These are phyloP conservation scores for Todiramphus saurophagus DNA, from an alignment of 2,113 vertebrate genomes.

Conservation along the genomic window DNA sequence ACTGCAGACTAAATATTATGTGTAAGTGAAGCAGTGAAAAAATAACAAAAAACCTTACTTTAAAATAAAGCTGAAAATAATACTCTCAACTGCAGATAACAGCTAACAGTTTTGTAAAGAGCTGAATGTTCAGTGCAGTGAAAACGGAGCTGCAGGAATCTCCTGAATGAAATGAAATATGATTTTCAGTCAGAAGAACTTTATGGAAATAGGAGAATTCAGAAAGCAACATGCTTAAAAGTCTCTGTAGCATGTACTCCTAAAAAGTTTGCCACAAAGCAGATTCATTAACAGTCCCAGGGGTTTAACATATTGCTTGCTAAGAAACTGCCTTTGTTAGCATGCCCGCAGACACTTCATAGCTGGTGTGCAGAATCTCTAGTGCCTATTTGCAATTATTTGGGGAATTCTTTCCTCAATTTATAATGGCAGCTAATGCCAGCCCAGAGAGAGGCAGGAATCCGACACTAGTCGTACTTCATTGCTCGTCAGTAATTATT, in stretches of 20 bases:
- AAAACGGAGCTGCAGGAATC: neutral
- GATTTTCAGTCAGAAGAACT: neutral
- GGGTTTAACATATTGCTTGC: constrained; percentile 55
- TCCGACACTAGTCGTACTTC: constrained; percentile 49
- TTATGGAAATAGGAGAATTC: neutral
- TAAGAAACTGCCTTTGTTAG: constrained; percentile 78
- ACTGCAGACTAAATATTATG: neutral
- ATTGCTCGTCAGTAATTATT: constrained; percentile 27
- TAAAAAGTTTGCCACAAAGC: constrained; percentile 72
- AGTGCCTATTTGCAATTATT: constrained; percentile 71
- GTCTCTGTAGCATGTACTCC: constrained; percentile 38
- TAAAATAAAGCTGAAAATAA: neutral
- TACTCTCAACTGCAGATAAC: neutral
- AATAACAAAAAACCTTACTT: neutral
- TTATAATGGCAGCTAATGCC: constrained; percentile 68
- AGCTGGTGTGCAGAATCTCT: constrained; percentile 68
- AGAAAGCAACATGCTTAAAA: constrained; percentile 21
- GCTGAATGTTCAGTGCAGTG: neutral
- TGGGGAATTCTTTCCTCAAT: constrained; percentile 73
- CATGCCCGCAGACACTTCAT: constrained; percentile 64
- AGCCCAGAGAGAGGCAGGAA: constrained; percentile 54
- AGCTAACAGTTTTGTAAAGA: neutral
- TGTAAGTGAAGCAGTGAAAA: neutral
- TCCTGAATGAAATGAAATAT: constrained; percentile 4
- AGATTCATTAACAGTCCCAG: constrained; percentile 74